Evolutionary conservation across 2,888 invertebrate genomes (phyloP).

Genomic region (Dimorphilus gyrociliatus): DNA sequence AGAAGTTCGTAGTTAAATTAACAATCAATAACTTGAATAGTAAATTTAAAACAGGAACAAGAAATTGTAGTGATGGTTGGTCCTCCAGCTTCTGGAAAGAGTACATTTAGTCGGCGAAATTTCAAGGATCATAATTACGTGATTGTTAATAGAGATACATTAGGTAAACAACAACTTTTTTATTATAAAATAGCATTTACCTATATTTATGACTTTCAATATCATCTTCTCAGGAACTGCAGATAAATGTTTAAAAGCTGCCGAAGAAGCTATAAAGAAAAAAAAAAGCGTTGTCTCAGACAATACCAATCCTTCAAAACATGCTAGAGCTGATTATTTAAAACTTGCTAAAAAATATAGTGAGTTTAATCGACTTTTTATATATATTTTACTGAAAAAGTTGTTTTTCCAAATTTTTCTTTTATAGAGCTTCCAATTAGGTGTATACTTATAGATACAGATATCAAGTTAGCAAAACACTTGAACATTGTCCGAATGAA

Average conservation of each 20-base stretch:
- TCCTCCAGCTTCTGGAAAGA: constrained; percentile 30
- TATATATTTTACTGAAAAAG: no score
- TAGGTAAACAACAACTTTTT: constrained; percentile 11
- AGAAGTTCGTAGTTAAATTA: background rate
- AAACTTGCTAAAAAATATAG: constrained; percentile 18
- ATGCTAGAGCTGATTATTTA: constrained; percentile 19
- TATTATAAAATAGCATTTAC: background rate
- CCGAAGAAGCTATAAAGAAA: constrained; percentile 17
- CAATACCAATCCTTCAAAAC: constrained; percentile 29
- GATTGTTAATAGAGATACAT: constrained; percentile 27
- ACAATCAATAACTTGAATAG: background rate
- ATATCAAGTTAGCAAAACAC: constrained; percentile 23
- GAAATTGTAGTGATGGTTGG: constrained; percentile 32
- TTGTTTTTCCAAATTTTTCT: no score
- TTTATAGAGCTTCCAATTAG: constrained; percentile 21
- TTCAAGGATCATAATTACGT: constrained; percentile 26
- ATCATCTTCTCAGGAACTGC: constrained; percentile 45
- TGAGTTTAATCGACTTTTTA: no score
- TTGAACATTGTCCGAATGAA: constrained; percentile 27
- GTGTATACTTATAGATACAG: constrained; percentile 25
- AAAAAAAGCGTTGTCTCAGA: constrained; percentile 33
- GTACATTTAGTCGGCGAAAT: constrained; percentile 21
- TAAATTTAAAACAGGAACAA: constrained; percentile 11
- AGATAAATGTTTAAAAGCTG: constrained; percentile 53
- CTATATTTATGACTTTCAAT: background rate